phyloP scores from a whole-genome alignment of 1,140 invertebrate genomes.

The Hyles euphorbiae region DNA sequence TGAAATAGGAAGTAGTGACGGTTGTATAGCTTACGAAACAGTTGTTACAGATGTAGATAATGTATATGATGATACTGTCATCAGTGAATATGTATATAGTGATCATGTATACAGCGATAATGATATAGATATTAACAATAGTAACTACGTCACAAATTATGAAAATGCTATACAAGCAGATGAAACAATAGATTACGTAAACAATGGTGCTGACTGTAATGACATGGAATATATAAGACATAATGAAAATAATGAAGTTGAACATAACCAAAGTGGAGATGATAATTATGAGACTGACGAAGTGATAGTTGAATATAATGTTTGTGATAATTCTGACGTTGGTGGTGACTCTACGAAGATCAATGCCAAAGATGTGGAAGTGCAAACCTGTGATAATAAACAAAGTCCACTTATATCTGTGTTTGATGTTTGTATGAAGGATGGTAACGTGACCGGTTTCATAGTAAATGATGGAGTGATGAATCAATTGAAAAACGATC shows the following conservation, averaged over 20 bases:
- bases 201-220: slow-evolving; percentile 8
- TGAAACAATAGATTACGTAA: slow-evolving; percentile 1
- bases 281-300: background rate
- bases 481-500: slow-evolving; percentile 10
- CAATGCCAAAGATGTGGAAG: slow-evolving; percentile 1
- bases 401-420: slow-evolving; percentile 14
- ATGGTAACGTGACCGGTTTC: slow-evolving; percentile 19
- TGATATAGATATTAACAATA: background rate
- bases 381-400: slow-evolving; percentile 9
- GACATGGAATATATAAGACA: slow-evolving; percentile 2
- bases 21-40: slow-evolving; percentile 19
- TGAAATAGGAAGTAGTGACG: background rate
- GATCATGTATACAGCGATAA: background rate
- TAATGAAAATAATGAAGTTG: background rate
- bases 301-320: background rate
- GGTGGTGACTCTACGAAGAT: too few species aligned
- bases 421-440: slow-evolving; percentile 26
- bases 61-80: slow-evolving; percentile 3
- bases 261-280: background rate
- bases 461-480: slow-evolving; percentile 18
- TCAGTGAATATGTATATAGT: slow-evolving; percentile 1
- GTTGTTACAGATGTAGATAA: slow-evolving; percentile 8
- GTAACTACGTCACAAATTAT: too few species aligned
- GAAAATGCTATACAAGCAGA: too few species aligned
- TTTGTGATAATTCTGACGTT: background rate